Evolutionary conservation across 2,113 vertebrate genomes (phyloP), one percentile per base, ranked within the genome.

Genomic region (Morone chrysops): DNA sequence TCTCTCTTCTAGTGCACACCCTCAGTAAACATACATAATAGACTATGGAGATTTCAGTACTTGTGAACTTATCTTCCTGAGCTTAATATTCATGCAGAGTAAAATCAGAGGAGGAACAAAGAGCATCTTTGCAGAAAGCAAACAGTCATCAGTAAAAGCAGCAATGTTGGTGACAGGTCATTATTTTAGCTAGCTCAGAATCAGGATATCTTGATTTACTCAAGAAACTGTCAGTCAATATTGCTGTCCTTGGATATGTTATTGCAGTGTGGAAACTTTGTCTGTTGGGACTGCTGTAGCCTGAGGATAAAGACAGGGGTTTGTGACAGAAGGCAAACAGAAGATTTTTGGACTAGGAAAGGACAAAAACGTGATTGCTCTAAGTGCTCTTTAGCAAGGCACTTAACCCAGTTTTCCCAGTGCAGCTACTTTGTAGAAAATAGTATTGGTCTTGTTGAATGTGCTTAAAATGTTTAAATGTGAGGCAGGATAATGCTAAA

Each of bases 1-100:
- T 6, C 18, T 57, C 50, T 66, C 40, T 75, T 79, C 59, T 14
- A 0, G 47, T 84, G 57, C 79, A 82, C 81, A 61, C 78, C 57
- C 66, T 84, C 61, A 82, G 84, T 82, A 90, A 87, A 89, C 81
- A 89, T 60, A 86, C 80, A 84, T 78, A 87, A 90, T 73, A 83
- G 71, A 81, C 71, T 53, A 69, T 63, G 48, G 80, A 84, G 56
- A 83, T 82, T 88, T 77, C 25, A 83, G 17, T 48, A 17, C 41
- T 53, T 65, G 20, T 63, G 70, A 74, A 79, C 84, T 68, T 83
- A 72, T 82, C 61, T 84, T 51, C 51, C 53, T 38, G 8, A 73
- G 60, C 31, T 81, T 16, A 31, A 86, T 80, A 85, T 85, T 78
- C 36, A 87, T 84, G 82, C 6, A 0, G 38, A 70, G 25, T 25